These are phyloP conservation scores for Megaceryle torquata DNA, from an alignment of 2,113 vertebrate species.

Conservation along the genomic window DNA sequence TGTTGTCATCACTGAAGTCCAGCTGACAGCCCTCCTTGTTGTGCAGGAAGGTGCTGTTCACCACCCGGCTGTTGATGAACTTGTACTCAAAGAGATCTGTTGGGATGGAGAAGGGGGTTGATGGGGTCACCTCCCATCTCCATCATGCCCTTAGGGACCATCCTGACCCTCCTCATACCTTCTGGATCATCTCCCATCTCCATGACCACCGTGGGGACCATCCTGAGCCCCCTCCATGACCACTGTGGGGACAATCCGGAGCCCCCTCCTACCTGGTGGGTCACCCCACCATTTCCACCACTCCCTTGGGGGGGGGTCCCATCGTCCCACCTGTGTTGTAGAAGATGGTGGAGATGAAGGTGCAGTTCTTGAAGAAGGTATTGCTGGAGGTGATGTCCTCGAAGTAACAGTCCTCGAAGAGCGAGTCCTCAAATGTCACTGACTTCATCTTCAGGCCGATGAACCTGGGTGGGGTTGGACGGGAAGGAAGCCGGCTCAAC, in stretches of 20 bases:
- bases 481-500: rapidly evolving
- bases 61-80: slow-evolving; percentile 86
- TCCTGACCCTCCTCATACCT: neutral
- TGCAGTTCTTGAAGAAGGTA: slow-evolving; percentile 98
- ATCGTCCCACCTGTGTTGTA: slow-evolving; percentile 88
- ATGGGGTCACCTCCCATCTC: neutral
- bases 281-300: too few relatives aligned
- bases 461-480: slow-evolving; percentile 74
- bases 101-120: neutral
- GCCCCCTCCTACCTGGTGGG: slow-evolving; percentile 56
- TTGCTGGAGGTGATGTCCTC: slow-evolving; percentile 97
- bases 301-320: neutral
- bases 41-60: slow-evolving; percentile 97
- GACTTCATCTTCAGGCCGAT: slow-evolving; percentile 93
- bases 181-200: neutral
- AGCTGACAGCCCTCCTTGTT: slow-evolving; percentile 96
- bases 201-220: neutral
- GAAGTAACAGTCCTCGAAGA: slow-evolving; percentile 96
- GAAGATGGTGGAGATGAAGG: slow-evolving; percentile 92
- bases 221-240: neutral
- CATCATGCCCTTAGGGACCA: too few relatives aligned
- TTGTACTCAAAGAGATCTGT: slow-evolving; percentile 95
- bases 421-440: slow-evolving; percentile 91
- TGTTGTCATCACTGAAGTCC: slow-evolving; percentile 92
- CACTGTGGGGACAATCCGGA: neutral